Conservation (phyloP, 1,140 invertebrate genomes). For the Triops cancriformis region DNA sequence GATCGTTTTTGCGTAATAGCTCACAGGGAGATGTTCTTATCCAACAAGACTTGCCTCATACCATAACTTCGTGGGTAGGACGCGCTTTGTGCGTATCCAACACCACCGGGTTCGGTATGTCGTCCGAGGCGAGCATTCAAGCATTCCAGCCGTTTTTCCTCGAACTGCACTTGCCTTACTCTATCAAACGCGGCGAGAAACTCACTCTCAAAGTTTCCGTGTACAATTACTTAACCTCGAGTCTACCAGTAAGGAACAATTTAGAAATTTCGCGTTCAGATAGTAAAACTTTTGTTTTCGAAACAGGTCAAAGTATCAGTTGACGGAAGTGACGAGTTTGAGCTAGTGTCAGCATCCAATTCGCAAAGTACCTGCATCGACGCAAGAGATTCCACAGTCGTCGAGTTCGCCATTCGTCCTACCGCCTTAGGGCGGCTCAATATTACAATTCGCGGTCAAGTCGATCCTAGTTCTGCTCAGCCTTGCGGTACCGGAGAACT, state of each 20-base stretch:
- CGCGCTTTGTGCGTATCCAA: slow-evolving; percentile 58
- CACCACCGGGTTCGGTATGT: slow-evolving; percentile 53
- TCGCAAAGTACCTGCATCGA: slow-evolving; percentile 37
- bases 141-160: slow-evolving; percentile 65
- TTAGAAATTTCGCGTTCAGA: background rate
- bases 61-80: slow-evolving; percentile 64
- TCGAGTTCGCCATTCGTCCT: slow-evolving; percentile 46
- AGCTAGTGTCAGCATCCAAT: background rate
- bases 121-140: slow-evolving; percentile 46
- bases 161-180: slow-evolving; percentile 57
- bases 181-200: slow-evolving; percentile 58
- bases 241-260: slow-evolving; percentile 44
- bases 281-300: background rate
- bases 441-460: slow-evolving; percentile 49
- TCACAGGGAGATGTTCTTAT: slow-evolving; percentile 45
- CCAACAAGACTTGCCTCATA: slow-evolving; percentile 52
- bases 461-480: slow-evolving; percentile 41
- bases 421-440: slow-evolving; percentile 49
- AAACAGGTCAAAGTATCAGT: background rate
- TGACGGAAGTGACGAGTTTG: background rate
- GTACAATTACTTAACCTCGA: slow-evolving; percentile 19
- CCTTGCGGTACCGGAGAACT: slow-evolving; percentile 45
- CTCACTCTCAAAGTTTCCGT: slow-evolving; percentile 47
- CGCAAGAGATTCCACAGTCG: slow-evolving; percentile 41
- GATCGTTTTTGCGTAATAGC: slow-evolving; percentile 37